Evolutionary conservation across 2,113 vertebrate species (phyloP).

Genomic region (Mus spicilegus): DNA sequence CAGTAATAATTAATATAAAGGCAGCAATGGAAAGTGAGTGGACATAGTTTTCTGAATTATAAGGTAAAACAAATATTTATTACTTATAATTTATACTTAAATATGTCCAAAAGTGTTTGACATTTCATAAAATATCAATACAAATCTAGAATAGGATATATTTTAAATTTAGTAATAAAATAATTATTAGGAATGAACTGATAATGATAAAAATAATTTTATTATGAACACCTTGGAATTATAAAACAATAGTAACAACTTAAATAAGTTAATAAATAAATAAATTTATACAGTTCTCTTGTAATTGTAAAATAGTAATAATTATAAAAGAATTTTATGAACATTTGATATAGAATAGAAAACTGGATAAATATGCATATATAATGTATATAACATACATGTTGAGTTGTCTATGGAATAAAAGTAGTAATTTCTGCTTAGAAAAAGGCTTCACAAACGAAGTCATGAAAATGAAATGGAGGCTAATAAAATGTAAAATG

Average conservation of each 20-base stretch:
- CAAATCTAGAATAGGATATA: background rate
- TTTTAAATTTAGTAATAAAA: background rate
- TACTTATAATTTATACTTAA: background rate
- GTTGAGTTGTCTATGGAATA: background rate
- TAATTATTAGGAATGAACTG: background rate
- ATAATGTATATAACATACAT: background rate
- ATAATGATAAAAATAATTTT: background rate
- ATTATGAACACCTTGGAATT: background rate
- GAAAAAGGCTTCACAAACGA: background rate
- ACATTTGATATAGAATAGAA: background rate
- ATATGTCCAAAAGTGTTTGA: background rate
- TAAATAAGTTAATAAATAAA: background rate
- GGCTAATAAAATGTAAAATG: background rate
- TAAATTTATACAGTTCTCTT: background rate
- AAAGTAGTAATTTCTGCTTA: background rate
- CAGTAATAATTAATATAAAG: background rate
- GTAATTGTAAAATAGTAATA: background rate
- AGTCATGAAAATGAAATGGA: background rate
- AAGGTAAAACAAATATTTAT: background rate
- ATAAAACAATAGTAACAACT: background rate
- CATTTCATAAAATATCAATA: background rate
- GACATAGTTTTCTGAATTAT: background rate
- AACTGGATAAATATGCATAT: background rate
- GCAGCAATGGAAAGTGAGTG: background rate
- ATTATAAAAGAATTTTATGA: background rate